Evolutionary conservation across 2,888 invertebrate genomes (phyloP), one percentile per base, ranked within the genome.

Genomic region (Drosophila percnosoma): DNA sequence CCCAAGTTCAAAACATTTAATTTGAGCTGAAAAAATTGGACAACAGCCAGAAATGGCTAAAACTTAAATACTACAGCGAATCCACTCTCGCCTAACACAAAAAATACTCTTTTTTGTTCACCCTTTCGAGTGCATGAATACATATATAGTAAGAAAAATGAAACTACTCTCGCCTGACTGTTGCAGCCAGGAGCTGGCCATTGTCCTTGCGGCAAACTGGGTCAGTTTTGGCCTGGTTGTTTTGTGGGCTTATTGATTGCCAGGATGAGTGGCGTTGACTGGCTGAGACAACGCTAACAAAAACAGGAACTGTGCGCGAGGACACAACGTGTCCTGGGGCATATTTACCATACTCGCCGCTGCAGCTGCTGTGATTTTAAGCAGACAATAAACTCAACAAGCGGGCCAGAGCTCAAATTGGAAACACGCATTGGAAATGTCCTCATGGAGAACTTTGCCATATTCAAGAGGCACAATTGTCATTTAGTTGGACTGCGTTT

Each of bases 131-230:
- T 24, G 38, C 21, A 31, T 21, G 27, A 15, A 15, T 33, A 5
- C 21, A 18, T 24, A 40, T 27, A 7, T 38, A 45, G 45, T 21
- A 53, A 49, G 31, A 33, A 21, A 36, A n/a, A 24, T 40, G 52
- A 70, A 67, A 73, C 63, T 67, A 68, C 68, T 72, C 55, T 72
- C 68, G 60, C 67, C 82, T 75, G 87, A 72, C 78, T 63, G 60
- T 53, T 73, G 82, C 89, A 82, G 60, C 66, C 82, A 73, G 54
- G 45, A 55, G 27, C 38, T 79, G 13, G 55, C 59, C 72, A 65
- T 75, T 80, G 89, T 88, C 89, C 87, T 88, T 83, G 87, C 58
- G 8, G 55, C 71, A 53, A 82, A 88, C 75, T 85, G 83, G 85
- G 85, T 89, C 90, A 89, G 66, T 80, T 89, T 79, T 82, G 71